Percentiles rank a stretch among this genome's conserved stretches.
Conservation (phyloP, 2,888 invertebrate species). For the Mythimna pallens region DNA sequence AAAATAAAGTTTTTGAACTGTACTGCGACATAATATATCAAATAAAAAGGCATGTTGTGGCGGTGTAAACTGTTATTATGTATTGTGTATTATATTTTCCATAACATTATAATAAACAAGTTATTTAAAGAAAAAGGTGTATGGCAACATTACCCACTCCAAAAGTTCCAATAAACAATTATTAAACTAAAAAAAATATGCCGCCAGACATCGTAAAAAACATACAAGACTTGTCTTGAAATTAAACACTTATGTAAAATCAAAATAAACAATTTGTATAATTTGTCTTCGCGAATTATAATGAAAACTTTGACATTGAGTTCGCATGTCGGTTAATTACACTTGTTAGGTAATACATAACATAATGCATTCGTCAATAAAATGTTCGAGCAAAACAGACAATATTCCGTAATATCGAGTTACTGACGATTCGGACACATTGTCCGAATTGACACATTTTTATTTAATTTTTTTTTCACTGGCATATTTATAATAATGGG, state of each 20-base stretch:
- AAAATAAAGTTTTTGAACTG: too few relatives aligned
- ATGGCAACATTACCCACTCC: background rate
- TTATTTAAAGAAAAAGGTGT: too few relatives aligned
- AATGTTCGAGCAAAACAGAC: constrained; percentile 3
- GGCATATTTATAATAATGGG: too few relatives aligned
- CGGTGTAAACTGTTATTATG: too few relatives aligned
- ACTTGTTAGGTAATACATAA: constrained; percentile 28
- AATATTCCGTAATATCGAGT: too few relatives aligned
- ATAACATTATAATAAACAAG: too few relatives aligned
- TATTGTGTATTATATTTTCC: too few relatives aligned
- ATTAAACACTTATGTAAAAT: constrained; percentile 27
- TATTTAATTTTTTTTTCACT: too few relatives aligned
- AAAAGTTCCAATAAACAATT: constrained; percentile 5
- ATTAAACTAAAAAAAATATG: background rate
- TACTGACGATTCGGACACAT: too few relatives aligned
- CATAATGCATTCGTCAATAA: constrained; percentile 38
- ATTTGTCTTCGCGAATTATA: constrained; percentile 23
- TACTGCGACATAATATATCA: too few relatives aligned
- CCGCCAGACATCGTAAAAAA: background rate
- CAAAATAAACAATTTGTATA: constrained; percentile 32
- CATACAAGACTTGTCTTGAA: background rate
- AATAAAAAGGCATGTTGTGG: too few relatives aligned
- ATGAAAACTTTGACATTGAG: constrained; percentile 45
- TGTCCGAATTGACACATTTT: too few relatives aligned
- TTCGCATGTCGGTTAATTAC: constrained; percentile 38